Evolutionary conservation across 2,113 vertebrate species (phyloP).

Genomic region (Osmerus mordax): DNA sequence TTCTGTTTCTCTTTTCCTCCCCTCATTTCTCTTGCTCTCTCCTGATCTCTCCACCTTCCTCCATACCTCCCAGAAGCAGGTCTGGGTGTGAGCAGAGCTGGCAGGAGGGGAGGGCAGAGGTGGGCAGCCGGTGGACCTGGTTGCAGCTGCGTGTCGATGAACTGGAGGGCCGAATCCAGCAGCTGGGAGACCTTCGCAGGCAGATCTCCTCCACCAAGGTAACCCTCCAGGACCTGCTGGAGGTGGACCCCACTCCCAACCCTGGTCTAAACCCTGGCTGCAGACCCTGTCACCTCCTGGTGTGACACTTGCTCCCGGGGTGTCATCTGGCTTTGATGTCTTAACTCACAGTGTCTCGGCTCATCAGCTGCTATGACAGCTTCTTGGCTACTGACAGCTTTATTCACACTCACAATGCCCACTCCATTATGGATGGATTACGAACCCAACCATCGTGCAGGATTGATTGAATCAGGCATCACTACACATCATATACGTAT

Average conservation of each 20-base stretch:
- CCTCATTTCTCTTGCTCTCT: not conserved
- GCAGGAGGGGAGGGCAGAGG: conserved; percentile 83
- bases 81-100: conserved; percentile 80
- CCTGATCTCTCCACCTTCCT: conserved; percentile 33
- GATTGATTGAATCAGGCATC: no score
- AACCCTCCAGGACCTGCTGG: conserved; percentile 24
- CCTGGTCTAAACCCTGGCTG: not conserved
- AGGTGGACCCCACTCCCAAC: not conserved
- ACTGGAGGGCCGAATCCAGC: conserved; percentile 85
- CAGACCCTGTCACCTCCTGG: not conserved
- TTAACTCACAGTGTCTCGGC: not conserved
- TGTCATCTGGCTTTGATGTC: conserved; percentile 5
- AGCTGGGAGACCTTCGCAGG: conserved; percentile 80
- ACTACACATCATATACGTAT: not conserved
- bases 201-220: conserved; percentile 86
- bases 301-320: not conserved
- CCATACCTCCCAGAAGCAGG: conserved; percentile 66
- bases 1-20: not conserved
- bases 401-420: no score
- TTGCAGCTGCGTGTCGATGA: conserved; percentile 87
- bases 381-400: not conserved
- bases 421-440: not conserved
- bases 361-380: not conserved
- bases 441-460: no score
- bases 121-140: conserved; percentile 93